A percentile compares a stretch with the other conserved stretches of the same genome.
Conservation (phyloP, 1,140 invertebrate genomes). For the Pygmarrhopalites habei region DNA sequence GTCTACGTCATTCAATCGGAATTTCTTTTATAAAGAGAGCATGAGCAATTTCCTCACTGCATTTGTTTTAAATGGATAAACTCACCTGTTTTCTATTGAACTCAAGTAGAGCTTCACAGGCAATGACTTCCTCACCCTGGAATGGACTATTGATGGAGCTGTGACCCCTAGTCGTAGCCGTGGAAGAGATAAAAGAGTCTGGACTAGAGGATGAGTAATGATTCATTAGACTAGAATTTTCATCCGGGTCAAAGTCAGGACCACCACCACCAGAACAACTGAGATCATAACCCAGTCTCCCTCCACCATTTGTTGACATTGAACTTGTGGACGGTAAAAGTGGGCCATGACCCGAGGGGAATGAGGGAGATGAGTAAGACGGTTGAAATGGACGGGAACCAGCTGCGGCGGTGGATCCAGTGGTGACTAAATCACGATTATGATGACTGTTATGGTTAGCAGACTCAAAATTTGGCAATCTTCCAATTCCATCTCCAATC, state of each 20-base stretch:
- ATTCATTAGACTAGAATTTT: conserved; percentile 22
- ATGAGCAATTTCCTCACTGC: too few relatives aligned
- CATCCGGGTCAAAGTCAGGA: conserved; percentile 16
- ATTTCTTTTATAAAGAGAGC: too few relatives aligned
- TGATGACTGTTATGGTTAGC: not conserved
- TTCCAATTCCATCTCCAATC: not conserved
- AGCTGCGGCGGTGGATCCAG: not conserved
- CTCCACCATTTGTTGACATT: too few relatives aligned
- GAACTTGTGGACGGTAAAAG: not conserved
- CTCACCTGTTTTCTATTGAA: conserved; percentile 26
- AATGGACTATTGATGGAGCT: conserved; percentile 3
- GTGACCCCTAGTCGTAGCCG: not conserved
- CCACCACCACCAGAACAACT: too few relatives aligned
- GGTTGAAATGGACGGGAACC: not conserved
- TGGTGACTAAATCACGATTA: too few relatives aligned
- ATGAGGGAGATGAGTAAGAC: not conserved
- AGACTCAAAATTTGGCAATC: not conserved
- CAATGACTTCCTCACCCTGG: conserved; percentile 12
- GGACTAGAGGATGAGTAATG: conserved; percentile 16
- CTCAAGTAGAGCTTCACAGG: conserved; percentile 31
- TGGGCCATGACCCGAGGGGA: not conserved
- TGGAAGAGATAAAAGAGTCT: not conserved
- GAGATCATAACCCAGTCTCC: not conserved
- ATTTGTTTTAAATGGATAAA: too few relatives aligned
- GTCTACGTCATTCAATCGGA: too few relatives aligned